A percentile compares a stretch with the other conserved stretches of the same genome.
Evolutionary conservation across 2,888 invertebrate species (phyloP).

Genomic region (Drosophila sordidapex): DNA sequence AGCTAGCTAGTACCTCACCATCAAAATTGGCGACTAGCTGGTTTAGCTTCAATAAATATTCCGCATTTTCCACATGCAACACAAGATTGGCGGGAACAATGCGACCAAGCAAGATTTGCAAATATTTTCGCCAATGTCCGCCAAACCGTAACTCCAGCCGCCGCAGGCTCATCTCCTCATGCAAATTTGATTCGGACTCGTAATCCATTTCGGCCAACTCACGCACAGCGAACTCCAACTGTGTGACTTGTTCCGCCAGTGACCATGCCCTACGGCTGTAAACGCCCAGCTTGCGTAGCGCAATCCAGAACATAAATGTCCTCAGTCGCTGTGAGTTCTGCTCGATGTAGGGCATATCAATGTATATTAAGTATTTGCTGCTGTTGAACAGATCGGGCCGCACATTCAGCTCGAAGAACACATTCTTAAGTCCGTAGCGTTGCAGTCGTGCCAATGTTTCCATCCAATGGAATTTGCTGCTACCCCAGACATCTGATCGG

Average conservation of each 20-base stretch:
- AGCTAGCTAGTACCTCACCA: conserved; percentile 61
- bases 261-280: fast-evolving
- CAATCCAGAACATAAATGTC: fast-evolving
- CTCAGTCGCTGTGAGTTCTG: conserved; percentile 6
- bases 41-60: conserved; percentile 46
- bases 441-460: conserved; percentile 68
- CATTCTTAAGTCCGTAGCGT: conserved; percentile 65
- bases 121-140: conserved; percentile 64
- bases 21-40: conserved; percentile 38
- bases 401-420: conserved; percentile 28
- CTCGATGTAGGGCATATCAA: conserved; percentile 44
- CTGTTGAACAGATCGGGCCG: conserved; percentile 39
- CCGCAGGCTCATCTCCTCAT: conserved; percentile 19
- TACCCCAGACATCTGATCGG: conserved; percentile 47
- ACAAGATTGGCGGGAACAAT: conserved; percentile 5
- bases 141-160: conserved; percentile 24
- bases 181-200: background rate
- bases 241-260: conserved; percentile 15
- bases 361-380: conserved; percentile 42
- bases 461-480: conserved; percentile 66
- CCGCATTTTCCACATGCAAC: conserved; percentile 49
- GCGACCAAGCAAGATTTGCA: conserved; percentile 53
- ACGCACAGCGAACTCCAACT: conserved; percentile 36
- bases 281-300: conserved; percentile 32
- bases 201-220: conserved; percentile 16